phyloP scores from a whole-genome alignment of 2,888 invertebrate species.

The Drosophila affinis region DNA sequence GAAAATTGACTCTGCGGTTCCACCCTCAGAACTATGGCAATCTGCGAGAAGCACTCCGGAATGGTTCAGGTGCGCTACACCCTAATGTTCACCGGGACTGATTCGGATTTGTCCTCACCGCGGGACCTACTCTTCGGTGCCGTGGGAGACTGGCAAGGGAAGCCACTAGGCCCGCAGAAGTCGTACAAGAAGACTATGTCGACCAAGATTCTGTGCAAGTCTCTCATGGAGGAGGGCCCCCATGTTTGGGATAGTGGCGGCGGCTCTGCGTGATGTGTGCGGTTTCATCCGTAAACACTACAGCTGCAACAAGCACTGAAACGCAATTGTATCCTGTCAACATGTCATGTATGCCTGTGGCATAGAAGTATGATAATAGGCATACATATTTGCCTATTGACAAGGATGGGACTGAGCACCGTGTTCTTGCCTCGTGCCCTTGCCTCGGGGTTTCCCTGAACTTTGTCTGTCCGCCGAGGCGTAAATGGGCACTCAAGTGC shows the following conservation, averaged over 20 bases:
- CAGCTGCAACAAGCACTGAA: not conserved
- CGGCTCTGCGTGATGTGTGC: not conserved
- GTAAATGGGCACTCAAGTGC: slow-evolving; percentile 58
- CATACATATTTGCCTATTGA: not conserved
- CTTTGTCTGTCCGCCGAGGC: slow-evolving; percentile 37
- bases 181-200: not conserved
- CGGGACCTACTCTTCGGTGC: too few relatives aligned
- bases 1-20: slow-evolving; percentile 34
- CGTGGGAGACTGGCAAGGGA: not conserved
- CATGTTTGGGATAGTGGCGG: not conserved
- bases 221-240: not conserved
- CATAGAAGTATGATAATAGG: not conserved
- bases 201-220: not conserved
- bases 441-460: not conserved
- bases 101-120: not conserved
- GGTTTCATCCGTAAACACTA: not conserved
- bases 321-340: not conserved
- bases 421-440: not conserved
- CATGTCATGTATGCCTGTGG: not conserved
- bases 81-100: slow-evolving; percentile 19
- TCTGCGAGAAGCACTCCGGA: slow-evolving; percentile 18
- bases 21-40: slow-evolving; percentile 29
- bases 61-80: slow-evolving; percentile 29
- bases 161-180: too few relatives aligned
- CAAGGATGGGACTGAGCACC: not conserved